Base-by-base conservation (phyloP, 2,888 invertebrate species). In the Charanyca ferruginea region DNA sequence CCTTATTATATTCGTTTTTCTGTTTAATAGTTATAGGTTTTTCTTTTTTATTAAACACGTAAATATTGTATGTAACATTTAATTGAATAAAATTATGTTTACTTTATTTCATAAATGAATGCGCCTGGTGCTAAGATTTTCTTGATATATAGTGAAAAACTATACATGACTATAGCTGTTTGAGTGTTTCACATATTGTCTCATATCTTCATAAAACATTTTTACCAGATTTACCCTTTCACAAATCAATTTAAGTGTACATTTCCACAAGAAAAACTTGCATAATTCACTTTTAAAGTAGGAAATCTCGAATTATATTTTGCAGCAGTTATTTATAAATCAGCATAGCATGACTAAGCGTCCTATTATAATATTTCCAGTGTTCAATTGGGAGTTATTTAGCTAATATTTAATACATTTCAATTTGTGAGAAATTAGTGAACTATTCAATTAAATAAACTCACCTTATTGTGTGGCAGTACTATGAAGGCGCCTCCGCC, bases 401-500 rank as follows among this genome's bases (percentile, higher is more conserved):
- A 25, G 35, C 22, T 68, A 69, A 64, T 57, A 49, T 18, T 49
- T 70, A 69, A 73, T 70, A 62, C 22, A 52, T 47, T 47, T 44
- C 1, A 54, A 58, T 52, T 49, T 83, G 83, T 52, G 73, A 75
- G 82, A 72, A 80, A 73, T 66, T 59, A 32, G 38, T 53, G 57
- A 7, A 73, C 59, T 72, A 60, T 64, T 78, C 55, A 81, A 80
- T 80, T 69, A 79, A 78, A 74, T 63, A 57, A 53, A 87, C 91
- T 93, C 91, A 98, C 98, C 97, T 98, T 98, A 91, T 98, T 98
- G 87, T 98, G 97, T 77, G 99, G 99, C 86, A 99, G 96, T 76
- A 99, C 99, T 92, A 99, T 98, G 95, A 99, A 99, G 85, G 99
- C 98, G 81, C 99, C 99, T 83, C 99, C 99, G 70, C 99, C 99